A percentile compares a stretch with the other conserved stretches of the same genome.
Conservation (phyloP, 2,888 invertebrate genomes). For the Aphodius granarius region DNA sequence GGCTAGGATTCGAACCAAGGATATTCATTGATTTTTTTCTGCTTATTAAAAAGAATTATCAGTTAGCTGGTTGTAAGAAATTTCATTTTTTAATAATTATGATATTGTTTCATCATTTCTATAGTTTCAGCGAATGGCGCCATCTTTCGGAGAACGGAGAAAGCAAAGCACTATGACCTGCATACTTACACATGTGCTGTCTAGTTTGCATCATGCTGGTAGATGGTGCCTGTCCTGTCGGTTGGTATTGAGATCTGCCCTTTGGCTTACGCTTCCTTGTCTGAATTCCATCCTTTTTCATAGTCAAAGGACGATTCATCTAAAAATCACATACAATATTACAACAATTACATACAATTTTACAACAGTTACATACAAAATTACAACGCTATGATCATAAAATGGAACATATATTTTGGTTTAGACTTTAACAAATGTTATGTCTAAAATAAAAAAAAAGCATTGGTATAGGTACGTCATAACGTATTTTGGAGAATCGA, state of each 20-base stretch:
- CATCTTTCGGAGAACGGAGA: not conserved
- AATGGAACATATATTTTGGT: too few relatives aligned
- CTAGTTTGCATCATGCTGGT: slow-evolving; percentile 36
- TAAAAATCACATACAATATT: slow-evolving; percentile 52
- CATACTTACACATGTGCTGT: slow-evolving; percentile 30
- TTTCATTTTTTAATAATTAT: too few relatives aligned
- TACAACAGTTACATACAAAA: too few relatives aligned
- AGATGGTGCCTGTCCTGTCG: slow-evolving; percentile 38
- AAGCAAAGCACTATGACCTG: not conserved
- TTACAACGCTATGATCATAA: too few relatives aligned
- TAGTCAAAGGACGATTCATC: slow-evolving; percentile 93
- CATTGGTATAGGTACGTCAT: too few relatives aligned
- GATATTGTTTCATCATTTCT: too few relatives aligned
- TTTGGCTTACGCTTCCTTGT: slow-evolving; percentile 94
- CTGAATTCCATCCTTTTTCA: slow-evolving; percentile 99
- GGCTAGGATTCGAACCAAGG: too few relatives aligned
- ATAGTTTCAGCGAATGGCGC: not conserved
- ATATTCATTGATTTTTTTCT: too few relatives aligned
- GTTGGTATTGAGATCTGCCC: slow-evolving; percentile 44
- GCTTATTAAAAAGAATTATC: too few relatives aligned
- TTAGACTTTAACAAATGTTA: too few relatives aligned
- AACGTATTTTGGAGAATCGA: not conserved
- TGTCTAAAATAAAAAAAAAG: not conserved
- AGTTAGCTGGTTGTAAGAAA: too few relatives aligned
- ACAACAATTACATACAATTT: too few relatives aligned